Evolutionary conservation across 2,113 vertebrate species (phyloP).

Genomic region (Zootoca vivipara): DNA sequence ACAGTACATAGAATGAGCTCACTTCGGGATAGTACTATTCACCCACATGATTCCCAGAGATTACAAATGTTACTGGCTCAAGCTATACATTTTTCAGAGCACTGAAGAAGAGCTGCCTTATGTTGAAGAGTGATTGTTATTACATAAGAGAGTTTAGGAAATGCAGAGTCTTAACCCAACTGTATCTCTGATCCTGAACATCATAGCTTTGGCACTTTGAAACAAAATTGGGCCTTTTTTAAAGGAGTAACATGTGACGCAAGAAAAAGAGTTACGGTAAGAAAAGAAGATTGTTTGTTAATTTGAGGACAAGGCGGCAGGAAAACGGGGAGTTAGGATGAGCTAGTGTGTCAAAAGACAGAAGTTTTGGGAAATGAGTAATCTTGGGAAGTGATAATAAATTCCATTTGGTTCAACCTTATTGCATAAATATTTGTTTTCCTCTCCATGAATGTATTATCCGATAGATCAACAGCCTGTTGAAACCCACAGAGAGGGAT

Average conservation of each 20-base stretch:
- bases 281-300: background rate
- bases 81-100: background rate
- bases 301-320: background rate
- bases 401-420: background rate
- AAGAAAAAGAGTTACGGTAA: background rate
- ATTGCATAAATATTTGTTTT: background rate
- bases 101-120: background rate
- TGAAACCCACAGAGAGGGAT: background rate
- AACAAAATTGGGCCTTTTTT: background rate
- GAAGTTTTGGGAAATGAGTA: background rate
- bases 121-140: background rate
- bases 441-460: background rate
- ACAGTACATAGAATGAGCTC: background rate
- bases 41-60: background rate
- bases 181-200: accelerated
- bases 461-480: background rate
- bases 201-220: background rate
- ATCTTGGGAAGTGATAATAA: background rate
- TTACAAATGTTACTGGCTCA: background rate
- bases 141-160: background rate
- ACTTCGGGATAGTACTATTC: background rate
- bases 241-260: background rate
- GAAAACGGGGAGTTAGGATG: background rate
- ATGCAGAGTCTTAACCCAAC: background rate
- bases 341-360: background rate